A percentile compares a stretch with the other conserved stretches of the same genome.
Conservation (phyloP, 2,888 invertebrate species). For the Stenichneumon culpator region DNA sequence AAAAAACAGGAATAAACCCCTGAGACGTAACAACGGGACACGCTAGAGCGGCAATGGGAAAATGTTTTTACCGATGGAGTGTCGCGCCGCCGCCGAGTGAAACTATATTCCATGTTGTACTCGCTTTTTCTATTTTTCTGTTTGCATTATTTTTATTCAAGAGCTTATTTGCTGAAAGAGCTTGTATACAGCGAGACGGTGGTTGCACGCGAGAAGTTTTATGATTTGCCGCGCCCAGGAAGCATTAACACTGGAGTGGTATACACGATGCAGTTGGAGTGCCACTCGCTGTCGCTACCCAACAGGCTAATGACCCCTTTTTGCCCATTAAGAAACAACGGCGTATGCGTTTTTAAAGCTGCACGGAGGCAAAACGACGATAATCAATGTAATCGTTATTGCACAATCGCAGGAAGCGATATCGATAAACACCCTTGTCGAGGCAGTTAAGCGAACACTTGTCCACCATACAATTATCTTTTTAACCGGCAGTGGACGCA, state of each 20-base stretch:
- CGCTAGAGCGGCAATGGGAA: constrained; percentile 15
- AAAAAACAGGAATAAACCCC: no score
- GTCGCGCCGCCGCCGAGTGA: background rate
- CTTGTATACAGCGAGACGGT: background rate
- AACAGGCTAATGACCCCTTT: constrained; percentile 21
- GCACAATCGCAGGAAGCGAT: background rate
- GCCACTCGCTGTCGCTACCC: constrained; percentile 8
- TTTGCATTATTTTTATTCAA: background rate
- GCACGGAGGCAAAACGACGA: background rate
- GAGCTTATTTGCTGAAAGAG: background rate
- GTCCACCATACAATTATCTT: background rate
- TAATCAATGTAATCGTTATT: background rate
- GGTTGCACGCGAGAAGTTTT: constrained; percentile 9
- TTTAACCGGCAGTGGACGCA: no score
- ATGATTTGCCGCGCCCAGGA: constrained; percentile 21
- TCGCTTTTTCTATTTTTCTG: background rate
- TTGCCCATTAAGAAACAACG: constrained; percentile 4
- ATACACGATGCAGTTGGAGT: background rate
- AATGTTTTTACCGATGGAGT: constrained; percentile 10
- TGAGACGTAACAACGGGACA: background rate
- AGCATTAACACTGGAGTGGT: constrained; percentile 21
- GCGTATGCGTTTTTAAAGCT: background rate
- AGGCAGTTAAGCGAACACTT: background rate
- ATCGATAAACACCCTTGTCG: background rate
- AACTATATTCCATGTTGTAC: background rate